Conservation (phyloP, 2,797 vertebrate species). For the Onychomys leucogaster region DNA sequence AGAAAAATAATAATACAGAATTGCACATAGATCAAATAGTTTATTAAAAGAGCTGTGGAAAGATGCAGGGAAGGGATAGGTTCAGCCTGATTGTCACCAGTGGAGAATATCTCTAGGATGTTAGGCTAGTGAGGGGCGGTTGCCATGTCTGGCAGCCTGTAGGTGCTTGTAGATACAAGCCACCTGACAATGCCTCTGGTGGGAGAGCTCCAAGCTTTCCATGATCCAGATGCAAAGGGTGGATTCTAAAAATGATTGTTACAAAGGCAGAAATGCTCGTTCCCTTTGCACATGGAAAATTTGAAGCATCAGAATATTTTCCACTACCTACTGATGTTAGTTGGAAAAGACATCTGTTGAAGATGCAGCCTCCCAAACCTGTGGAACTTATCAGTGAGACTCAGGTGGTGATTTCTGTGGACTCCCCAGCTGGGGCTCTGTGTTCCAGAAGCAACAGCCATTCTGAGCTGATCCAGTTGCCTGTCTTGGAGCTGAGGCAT, state of each 20-base stretch:
- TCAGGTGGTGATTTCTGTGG: not conserved
- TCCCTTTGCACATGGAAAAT: not conserved
- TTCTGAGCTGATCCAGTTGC: not conserved
- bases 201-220: not conserved
- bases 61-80: not conserved
- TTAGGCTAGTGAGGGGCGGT: not conserved
- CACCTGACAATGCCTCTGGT: not conserved
- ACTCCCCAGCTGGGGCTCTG: fast-evolving
- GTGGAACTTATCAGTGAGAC: not conserved
- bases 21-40: not conserved
- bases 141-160: too few relatives aligned
- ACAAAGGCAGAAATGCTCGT: not conserved
- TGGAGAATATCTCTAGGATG: not conserved
- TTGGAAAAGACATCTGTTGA: not conserved
- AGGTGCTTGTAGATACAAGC: too few relatives aligned
- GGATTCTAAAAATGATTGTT: not conserved
- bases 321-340: not conserved
- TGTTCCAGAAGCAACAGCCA: not conserved
- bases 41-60: not conserved
- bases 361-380: not conserved
- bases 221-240: not conserved
- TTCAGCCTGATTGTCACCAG: not conserved
- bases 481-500: not conserved
- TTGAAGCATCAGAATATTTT: not conserved
- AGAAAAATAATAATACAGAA: not conserved